These are phyloP conservation scores for Elysia chlorotica DNA, from an alignment of 1,140 invertebrate genomes.

Conservation along the genomic window DNA sequence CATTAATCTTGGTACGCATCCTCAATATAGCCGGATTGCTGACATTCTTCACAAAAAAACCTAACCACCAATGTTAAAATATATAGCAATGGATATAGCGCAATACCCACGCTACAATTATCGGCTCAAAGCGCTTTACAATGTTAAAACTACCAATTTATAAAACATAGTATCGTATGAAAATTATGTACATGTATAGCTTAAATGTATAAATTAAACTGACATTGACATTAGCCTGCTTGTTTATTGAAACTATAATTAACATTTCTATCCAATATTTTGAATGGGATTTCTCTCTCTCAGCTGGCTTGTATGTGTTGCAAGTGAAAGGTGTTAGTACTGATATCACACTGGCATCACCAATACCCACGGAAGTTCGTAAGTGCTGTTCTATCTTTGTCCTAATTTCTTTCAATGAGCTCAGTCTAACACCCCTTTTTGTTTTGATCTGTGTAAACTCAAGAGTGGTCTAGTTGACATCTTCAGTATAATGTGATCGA, in stretches of 20 bases:
- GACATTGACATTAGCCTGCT: not conserved
- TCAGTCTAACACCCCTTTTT: too few relatives aligned
- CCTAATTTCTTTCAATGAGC: too few relatives aligned
- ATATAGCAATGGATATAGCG: too few relatives aligned
- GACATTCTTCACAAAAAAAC: too few relatives aligned
- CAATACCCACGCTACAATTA: too few relatives aligned
- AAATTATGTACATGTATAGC: not conserved
- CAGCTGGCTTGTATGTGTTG: slow-evolving; percentile 35
- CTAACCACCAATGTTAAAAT: too few relatives aligned
- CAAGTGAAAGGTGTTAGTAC: slow-evolving; percentile 29
- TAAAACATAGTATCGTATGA: not conserved
- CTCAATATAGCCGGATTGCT: not conserved
- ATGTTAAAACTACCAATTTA: not conserved
- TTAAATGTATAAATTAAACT: not conserved
- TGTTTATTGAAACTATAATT: not conserved
- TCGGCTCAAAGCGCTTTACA: not conserved
- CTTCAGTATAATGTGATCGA: too few relatives aligned
- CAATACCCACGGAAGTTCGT: slow-evolving; percentile 33
- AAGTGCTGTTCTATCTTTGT: too few relatives aligned
- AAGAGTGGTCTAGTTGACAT: too few relatives aligned
- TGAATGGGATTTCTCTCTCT: slow-evolving; percentile 9
- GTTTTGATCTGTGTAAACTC: too few relatives aligned
- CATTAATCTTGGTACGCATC: not conserved
- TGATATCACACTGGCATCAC: slow-evolving; percentile 26
- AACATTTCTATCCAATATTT: not conserved